A percentile compares a stretch with the other conserved stretches of the same genome.
Evolutionary conservation across 23 tunicate species (phyloP).

Genomic region (Diplosoma virens): DNA sequence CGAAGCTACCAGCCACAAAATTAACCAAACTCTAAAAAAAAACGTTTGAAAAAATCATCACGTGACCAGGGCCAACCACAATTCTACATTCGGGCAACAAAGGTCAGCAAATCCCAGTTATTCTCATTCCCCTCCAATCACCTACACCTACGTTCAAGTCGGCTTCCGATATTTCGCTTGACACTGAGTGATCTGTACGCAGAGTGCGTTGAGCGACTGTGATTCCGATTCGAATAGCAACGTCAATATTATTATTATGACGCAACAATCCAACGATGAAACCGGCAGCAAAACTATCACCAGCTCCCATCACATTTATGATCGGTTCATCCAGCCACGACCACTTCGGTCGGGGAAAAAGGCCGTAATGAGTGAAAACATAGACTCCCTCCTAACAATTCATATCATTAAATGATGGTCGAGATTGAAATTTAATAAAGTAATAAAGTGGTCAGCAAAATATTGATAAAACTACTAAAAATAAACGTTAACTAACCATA

Average conservation of each 20-base stretch:
- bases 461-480: background rate
- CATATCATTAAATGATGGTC: no score
- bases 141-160: background rate
- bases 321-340: constrained; percentile 44
- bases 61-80: no score
- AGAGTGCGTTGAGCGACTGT: constrained; percentile 54
- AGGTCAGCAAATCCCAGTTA: no score
- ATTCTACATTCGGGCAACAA: no score
- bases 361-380: background rate
- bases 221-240: constrained; percentile 41
- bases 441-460: background rate
- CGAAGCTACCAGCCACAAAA: no score
- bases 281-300: constrained; percentile 77
- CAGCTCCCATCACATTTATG: constrained; percentile 66
- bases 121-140: constrained; percentile 23
- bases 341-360: background rate
- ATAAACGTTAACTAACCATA: background rate
- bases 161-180: constrained; percentile 2
- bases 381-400: no score
- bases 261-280: constrained; percentile 42
- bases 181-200: constrained; percentile 42
- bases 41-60: no score
- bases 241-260: constrained; percentile 13
- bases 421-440: no score
- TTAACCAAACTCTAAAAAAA: no score